A percentile compares a stretch with the other conserved stretches of the same genome.
These are phyloP conservation scores for Chinchilla lanigera DNA, from an alignment of 2,113 vertebrate genomes.

Conservation along the genomic window DNA sequence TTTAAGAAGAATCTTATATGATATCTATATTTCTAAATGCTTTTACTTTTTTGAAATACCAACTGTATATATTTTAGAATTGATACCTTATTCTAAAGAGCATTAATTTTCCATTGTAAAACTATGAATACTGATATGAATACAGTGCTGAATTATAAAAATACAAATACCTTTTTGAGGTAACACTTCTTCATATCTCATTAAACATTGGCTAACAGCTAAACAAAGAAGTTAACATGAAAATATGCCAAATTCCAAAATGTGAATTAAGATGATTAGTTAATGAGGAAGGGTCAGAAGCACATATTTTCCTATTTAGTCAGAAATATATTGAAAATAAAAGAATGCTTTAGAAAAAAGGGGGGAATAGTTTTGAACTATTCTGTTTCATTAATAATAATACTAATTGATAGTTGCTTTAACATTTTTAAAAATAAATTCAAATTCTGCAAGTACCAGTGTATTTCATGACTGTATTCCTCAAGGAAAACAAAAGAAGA, in stretches of 20 bases:
- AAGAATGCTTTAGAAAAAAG: not conserved
- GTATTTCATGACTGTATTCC: conserved; percentile 21
- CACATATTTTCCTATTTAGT: conserved; percentile 65
- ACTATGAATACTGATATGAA: conserved; percentile 10
- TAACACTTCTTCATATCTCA: conserved; percentile 71
- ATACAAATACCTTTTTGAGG: conserved; percentile 72
- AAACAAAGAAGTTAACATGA: conserved; percentile 24
- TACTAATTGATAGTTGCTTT: not conserved
- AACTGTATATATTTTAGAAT: not conserved
- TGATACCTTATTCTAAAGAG: not conserved
- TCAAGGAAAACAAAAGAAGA: conserved; percentile 18
- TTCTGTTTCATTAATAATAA: conserved; percentile 40
- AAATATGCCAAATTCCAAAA: conserved; percentile 62
- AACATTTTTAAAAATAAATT: not conserved
- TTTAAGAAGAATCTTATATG: not conserved
- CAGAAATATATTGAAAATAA: conserved; percentile 33
- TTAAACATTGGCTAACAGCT: conserved; percentile 68
- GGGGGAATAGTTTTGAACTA: not conserved
- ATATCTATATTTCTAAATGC: not conserved
- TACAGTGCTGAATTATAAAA: conserved; percentile 71
- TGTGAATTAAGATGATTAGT: conserved; percentile 70
- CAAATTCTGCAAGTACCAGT: not conserved
- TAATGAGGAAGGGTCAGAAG: not conserved
- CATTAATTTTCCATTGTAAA: not conserved
- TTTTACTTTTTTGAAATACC: not conserved